Evolutionary conservation across 1,140 invertebrate genomes (phyloP), one percentile per base, ranked within the genome.

Genomic region (Aporrectodea caliginosa): DNA sequence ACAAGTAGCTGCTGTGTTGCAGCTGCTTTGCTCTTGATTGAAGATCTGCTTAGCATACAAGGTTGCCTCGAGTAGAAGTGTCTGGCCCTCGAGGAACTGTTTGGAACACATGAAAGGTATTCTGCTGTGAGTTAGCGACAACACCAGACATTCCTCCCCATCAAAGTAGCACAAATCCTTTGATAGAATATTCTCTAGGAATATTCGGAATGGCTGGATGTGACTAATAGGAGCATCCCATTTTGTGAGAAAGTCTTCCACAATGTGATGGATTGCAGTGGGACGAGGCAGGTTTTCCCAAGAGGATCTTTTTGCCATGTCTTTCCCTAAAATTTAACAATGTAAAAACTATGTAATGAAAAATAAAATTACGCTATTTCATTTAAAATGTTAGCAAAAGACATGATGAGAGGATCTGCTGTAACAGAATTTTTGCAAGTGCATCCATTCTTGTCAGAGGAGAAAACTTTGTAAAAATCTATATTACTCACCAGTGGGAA

Each of bases 211-310:
- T 6, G 89, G 88, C 12, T 87, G 79, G 70, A 89, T 83, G 82
- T 90, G 89, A 69, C 84, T 86, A 30, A 82, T 81, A 6, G 84
- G 85, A 1, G 84, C 85, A 72, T 88, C 87, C 88, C 88, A 90
- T 1, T 81, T 78, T 0, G 89, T 90, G 0, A 88, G 82, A 79
- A 90, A 89, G 80, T 90, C 89, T 83, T 90, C 89, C 12, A 90
- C 83, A n/a, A 90, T 85, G 81, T 90, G 89, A 79, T 90, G 89
- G 6, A 90, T 71, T 1, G 81, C 73, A 2, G 82, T 80, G 22
- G 89, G 89, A 1, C 82, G 81, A 0, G 89, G 89, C 33, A 90
- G 79, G 29, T 35, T 69, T 70, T 80, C 73, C n/a, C 58, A n/a
- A 27, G 68, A 58, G 16, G 30, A 70, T 35, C 34, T 27, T 22